A percentile compares a stretch with the other conserved stretches of the same genome.
Conservation (phyloP, 1,140 invertebrate genomes). For the Tigriopus japonicus region DNA sequence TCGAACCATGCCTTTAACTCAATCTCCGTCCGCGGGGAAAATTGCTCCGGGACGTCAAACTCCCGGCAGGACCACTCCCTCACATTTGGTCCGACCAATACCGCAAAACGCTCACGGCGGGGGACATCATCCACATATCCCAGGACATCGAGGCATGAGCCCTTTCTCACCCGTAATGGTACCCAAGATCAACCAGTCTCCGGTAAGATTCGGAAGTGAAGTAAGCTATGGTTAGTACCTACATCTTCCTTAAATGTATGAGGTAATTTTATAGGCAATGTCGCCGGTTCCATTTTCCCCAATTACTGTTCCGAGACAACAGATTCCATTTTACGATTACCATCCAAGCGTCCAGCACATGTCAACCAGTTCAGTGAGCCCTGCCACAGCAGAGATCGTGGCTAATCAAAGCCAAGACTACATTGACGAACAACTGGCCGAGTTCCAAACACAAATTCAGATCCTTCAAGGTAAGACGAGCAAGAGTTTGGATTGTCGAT, state of each 20-base stretch:
- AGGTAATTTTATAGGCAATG: background rate
- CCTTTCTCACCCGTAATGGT: background rate
- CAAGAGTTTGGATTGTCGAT: too few species aligned
- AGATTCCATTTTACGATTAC: background rate
- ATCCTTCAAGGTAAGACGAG: constrained; percentile 56
- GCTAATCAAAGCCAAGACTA: constrained; percentile 82
- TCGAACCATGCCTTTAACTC: background rate
- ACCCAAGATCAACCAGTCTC: background rate
- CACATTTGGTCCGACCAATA: background rate
- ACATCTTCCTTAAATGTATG: background rate
- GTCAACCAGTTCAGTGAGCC: constrained; percentile 19
- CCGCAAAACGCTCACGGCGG: background rate
- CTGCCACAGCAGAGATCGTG: constrained; percentile 72
- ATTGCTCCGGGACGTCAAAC: background rate
- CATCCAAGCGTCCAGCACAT: background rate
- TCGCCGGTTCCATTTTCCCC: background rate
- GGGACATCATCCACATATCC: background rate
- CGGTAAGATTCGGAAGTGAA: background rate
- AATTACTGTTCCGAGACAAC: background rate
- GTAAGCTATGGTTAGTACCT: too few species aligned
- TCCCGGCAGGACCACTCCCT: background rate
- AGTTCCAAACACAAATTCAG: constrained; percentile 77
- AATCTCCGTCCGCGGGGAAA: background rate
- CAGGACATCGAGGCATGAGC: background rate
- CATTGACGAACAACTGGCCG: constrained; percentile 73